Evolutionary conservation across 2,113 vertebrate genomes (phyloP).

Genomic region (Odobenus rosmarus): DNA sequence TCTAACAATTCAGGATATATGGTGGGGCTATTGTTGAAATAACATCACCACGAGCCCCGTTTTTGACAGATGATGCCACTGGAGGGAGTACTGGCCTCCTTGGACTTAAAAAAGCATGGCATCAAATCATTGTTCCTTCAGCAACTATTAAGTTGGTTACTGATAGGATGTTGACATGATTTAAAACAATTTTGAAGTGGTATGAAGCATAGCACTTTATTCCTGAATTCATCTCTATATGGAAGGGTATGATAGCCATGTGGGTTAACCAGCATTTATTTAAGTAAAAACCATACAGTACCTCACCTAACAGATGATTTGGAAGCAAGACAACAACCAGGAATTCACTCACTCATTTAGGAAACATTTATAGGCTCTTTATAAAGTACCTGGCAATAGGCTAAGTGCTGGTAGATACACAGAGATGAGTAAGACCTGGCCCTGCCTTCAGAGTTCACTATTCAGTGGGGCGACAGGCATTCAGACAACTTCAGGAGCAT

Average conservation of each 20-base stretch:
- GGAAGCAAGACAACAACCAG: not conserved
- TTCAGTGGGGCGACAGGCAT: not conserved
- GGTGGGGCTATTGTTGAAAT: not conserved
- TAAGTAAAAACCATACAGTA: not conserved
- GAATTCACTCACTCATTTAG: not conserved
- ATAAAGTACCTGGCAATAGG: not conserved
- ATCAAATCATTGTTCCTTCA: not conserved
- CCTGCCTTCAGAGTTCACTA: not conserved
- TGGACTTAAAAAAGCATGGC: not conserved
- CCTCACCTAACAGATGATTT: not conserved
- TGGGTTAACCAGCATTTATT: not conserved
- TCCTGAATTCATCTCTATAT: not conserved
- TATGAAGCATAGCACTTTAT: not conserved
- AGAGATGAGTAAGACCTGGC: not conserved
- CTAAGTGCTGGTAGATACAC: not conserved
- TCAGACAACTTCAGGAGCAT: not conserved
- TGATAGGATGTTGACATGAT: not conserved
- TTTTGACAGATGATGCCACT: not conserved
- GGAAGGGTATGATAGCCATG: not conserved
- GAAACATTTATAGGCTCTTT: not conserved
- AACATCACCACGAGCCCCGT: not conserved
- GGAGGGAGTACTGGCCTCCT: not conserved
- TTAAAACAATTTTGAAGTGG: not conserved
- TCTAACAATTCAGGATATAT: not conserved
- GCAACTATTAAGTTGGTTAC: not conserved